Percentiles rank a stretch among this genome's conserved stretches.
These are phyloP conservation scores for Agapornis roseicollis DNA, from an alignment of 2,113 vertebrate species.

Conservation along the genomic window DNA sequence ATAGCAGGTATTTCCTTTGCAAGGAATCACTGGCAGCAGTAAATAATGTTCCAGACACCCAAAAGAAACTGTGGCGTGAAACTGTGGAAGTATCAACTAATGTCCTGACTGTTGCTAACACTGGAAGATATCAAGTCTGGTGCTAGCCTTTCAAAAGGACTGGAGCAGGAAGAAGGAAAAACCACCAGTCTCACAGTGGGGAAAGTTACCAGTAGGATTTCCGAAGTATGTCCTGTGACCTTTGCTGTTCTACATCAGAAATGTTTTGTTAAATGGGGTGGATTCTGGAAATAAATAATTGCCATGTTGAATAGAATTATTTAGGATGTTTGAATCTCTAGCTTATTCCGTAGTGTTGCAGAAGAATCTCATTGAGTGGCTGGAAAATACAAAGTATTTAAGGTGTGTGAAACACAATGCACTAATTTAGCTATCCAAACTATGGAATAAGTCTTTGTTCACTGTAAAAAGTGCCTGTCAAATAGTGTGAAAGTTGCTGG, in stretches of 20 bases:
- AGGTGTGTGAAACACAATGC: neutral
- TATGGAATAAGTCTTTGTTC: neutral
- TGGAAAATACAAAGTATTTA: neutral
- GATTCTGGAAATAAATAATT: neutral
- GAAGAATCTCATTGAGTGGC: neutral
- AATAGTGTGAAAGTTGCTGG: neutral
- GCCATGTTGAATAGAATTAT: neutral
- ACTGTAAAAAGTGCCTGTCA: neutral
- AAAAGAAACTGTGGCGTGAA: neutral
- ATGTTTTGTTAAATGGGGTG: neutral
- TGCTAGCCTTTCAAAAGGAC: neutral
- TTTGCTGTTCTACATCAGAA: neutral
- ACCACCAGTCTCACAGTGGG: neutral
- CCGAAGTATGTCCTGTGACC: neutral
- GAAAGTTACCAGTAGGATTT: neutral
- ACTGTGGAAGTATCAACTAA: neutral
- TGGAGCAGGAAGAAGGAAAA: neutral
- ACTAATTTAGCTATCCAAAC: neutral
- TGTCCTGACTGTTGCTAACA: neutral
- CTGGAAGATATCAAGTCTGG: neutral
- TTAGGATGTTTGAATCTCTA: neutral
- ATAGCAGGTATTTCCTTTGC: accelerated
- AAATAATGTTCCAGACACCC: neutral
- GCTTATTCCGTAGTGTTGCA: neutral
- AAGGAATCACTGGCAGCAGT: neutral